Conservation (phyloP, 2,797 vertebrate genomes). For the Onychomys arenicola region DNA sequence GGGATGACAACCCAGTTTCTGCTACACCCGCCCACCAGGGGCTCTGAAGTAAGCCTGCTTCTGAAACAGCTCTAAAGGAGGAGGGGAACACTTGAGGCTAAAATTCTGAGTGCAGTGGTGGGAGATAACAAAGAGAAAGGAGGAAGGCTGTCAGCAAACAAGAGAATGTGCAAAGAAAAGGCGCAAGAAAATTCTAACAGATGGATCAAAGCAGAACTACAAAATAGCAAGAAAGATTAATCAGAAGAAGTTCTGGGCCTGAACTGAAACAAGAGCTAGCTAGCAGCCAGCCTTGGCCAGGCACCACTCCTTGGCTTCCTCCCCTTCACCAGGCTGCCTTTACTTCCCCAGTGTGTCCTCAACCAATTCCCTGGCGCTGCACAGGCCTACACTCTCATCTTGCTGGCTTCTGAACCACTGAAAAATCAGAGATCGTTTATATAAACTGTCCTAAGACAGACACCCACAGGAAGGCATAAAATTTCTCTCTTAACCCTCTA, state of each 20-base stretch:
- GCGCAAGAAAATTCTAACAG: neutral
- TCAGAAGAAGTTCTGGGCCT: rapidly evolving
- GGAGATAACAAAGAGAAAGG: slow-evolving; percentile 34
- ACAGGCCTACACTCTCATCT: neutral
- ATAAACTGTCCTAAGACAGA: neutral
- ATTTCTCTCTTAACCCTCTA: neutral
- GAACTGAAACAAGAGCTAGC: neutral
- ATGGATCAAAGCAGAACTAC: neutral
- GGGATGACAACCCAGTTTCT: neutral
- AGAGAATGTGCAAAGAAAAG: slow-evolving; percentile 16
- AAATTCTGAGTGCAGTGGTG: neutral
- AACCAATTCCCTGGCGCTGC: neutral
- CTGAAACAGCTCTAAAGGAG: slow-evolving; percentile 1
- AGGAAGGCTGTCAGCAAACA: neutral
- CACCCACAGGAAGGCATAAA: neutral
- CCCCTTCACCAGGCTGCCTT: neutral
- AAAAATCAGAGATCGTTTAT: neutral
- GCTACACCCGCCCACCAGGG: neutral
- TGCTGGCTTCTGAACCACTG: neutral
- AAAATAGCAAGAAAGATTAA: neutral
- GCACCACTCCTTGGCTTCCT: neutral
- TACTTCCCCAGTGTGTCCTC: neutral
- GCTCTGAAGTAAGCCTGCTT: slow-evolving; percentile 23
- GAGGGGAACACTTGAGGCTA: neutral
- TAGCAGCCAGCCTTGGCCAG: neutral